phyloP scores from a whole-genome alignment of 35 echinoderm and acorn worm species.

The Heliocidaris tuberculata region DNA sequence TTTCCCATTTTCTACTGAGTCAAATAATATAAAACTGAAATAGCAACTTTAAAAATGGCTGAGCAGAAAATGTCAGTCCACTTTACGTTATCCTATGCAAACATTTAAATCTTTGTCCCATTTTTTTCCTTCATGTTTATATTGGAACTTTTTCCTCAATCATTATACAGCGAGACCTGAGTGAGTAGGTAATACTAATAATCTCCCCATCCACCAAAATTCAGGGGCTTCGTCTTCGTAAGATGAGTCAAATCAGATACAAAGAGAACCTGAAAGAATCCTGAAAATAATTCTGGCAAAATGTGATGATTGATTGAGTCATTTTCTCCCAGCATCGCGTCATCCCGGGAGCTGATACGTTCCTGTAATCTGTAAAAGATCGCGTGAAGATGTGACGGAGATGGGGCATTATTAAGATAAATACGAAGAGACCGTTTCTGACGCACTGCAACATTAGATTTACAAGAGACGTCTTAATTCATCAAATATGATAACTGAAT shows the following conservation, averaged over 20 bases:
- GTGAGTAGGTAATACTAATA: too few species aligned
- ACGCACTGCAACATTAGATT: background rate
- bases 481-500: slow-evolving; percentile 4
- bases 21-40: too few species aligned
- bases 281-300: background rate
- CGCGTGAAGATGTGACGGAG: background rate
- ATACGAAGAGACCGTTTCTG: background rate
- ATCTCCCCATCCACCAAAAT: too few species aligned
- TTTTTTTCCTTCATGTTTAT: too few species aligned
- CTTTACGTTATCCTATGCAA: too few species aligned
- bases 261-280: background rate
- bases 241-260: background rate
- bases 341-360: background rate
- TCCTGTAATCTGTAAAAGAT: background rate
- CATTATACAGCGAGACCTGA: too few species aligned
- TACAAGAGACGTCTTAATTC: background rate
- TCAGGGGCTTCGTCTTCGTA: background rate
- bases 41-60: too few species aligned
- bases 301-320: slow-evolving; percentile 16
- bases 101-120: too few species aligned
- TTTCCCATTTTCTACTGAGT: too few species aligned
- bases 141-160: too few species aligned
- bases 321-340: background rate
- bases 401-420: slow-evolving; percentile 12
- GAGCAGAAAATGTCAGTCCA: too few species aligned